Percentiles rank a stretch among this genome's conserved stretches.
Evolutionary conservation across 1,140 invertebrate species (phyloP).

Genomic region (Calliopsis andreniformis): DNA sequence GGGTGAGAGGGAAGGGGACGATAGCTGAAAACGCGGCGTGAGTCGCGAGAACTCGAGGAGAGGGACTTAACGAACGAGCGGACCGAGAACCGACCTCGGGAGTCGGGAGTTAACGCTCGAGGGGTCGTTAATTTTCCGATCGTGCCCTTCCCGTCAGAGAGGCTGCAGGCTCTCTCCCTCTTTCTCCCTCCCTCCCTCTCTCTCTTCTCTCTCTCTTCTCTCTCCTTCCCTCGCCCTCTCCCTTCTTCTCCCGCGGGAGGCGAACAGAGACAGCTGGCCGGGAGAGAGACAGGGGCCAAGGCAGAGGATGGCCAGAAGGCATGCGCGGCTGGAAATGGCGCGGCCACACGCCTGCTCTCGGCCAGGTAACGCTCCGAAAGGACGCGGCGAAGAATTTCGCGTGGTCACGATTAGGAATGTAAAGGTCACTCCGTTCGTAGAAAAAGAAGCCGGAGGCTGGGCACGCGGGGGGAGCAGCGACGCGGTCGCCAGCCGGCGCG

Average conservation of each 20-base stretch:
- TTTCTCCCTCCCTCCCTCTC: background rate
- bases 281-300: conserved; percentile 27
- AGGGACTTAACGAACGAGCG: conserved; percentile 64
- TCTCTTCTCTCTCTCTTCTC: background rate
- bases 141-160: conserved; percentile 61
- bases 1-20: background rate
- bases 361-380: conserved; percentile 39
- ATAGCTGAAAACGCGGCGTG: conserved; percentile 63
- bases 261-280: conserved; percentile 64
- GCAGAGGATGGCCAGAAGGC: conserved; percentile 49
- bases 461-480: background rate
- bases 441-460: conserved; percentile 23
- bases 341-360: conserved; percentile 41
- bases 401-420: conserved; percentile 55
- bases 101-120: conserved; percentile 66
- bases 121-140: conserved; percentile 73
- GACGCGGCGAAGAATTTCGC: conserved; percentile 51
- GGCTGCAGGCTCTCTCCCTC: conserved; percentile 44
- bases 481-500: background rate
- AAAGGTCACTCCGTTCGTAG: conserved; percentile 37
- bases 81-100: conserved; percentile 57
- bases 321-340: conserved; percentile 64
- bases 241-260: conserved; percentile 51
- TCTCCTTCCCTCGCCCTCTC: conserved; percentile 40
- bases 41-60: conserved; percentile 62